These are phyloP conservation scores for Corydoras sp. DNA, from an alignment of 2,113 vertebrate genomes.

Conservation along the genomic window DNA sequence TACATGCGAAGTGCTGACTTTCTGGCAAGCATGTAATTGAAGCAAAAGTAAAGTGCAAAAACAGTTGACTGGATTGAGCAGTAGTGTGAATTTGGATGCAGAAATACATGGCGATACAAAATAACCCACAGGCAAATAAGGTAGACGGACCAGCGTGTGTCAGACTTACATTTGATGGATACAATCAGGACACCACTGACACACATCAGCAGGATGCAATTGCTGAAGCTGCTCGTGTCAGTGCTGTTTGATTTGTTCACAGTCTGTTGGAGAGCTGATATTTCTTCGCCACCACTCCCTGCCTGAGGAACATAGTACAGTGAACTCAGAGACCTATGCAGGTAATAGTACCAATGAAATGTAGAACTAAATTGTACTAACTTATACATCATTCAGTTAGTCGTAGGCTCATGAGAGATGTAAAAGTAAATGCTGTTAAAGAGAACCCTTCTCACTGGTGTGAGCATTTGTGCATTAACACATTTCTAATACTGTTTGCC, in stretches of 20 bases:
- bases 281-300: background rate
- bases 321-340: too few relatives aligned
- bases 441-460: too few relatives aligned
- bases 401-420: background rate
- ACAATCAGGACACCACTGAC: conserved; percentile 3
- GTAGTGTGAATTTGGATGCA: background rate
- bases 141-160: background rate
- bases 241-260: conserved; percentile 10
- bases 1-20: background rate
- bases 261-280: conserved; percentile 5
- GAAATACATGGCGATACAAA: background rate
- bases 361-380: background rate
- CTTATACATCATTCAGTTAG: background rate
- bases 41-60: conserved; percentile 2
- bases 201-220: conserved; percentile 6
- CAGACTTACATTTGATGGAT: conserved; percentile 8
- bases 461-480: too few relatives aligned
- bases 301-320: too few relatives aligned
- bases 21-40: background rate
- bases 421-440: too few relatives aligned
- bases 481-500: too few relatives aligned
- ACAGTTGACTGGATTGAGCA: background rate
- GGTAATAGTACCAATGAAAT: background rate
- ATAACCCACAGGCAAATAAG: background rate
- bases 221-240: background rate